These are phyloP conservation scores for Drepanosiphum platanoidis DNA, from an alignment of 2,888 invertebrate species.

Conservation along the genomic window DNA sequence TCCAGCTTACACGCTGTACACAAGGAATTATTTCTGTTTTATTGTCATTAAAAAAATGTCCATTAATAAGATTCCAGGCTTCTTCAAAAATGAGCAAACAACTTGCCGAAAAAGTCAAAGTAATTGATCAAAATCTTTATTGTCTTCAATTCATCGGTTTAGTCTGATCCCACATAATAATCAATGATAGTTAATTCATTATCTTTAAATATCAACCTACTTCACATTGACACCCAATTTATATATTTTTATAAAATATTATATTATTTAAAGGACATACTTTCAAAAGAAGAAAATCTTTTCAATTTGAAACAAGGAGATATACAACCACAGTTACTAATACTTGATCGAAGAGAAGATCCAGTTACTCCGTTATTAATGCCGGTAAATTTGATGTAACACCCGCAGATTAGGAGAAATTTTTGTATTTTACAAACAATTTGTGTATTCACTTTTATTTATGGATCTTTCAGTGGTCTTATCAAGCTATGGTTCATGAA, in stretches of 20 bases:
- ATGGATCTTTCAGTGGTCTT: conserved; percentile 83
- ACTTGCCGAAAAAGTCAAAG: conserved; percentile 80
- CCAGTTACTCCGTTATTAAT: conserved; percentile 95
- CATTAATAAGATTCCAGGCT: conserved; percentile 87
- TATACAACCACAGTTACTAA: conserved; percentile 82
- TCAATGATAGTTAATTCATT: too few species aligned
- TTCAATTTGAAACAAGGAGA: conserved; percentile 84
- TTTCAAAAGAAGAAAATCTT: conserved; percentile 86
- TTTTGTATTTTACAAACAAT: background rate
- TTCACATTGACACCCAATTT: too few species aligned
- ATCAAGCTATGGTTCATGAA: conserved; percentile 99
- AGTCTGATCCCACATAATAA: too few species aligned
- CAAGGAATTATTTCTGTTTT: conserved; percentile 87
- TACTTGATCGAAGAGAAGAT: conserved; percentile 93
- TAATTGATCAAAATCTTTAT: conserved; percentile 20
- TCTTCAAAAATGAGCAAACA: conserved; percentile 86
- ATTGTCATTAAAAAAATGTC: conserved; percentile 89
- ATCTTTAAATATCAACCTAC: too few species aligned
- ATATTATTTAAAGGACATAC: conserved; percentile 73
- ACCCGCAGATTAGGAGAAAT: background rate
- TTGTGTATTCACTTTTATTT: conserved; percentile 18
- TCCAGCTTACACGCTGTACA: conserved; percentile 80
- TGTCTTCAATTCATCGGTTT: background rate
- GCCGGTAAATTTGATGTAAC: conserved; percentile 70
- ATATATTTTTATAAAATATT: conserved; percentile 31